Percentiles rank a stretch among this genome's conserved stretches.
phyloP scores from a whole-genome alignment of 2,888 invertebrate species.

The Ceraclea dissimilis region DNA sequence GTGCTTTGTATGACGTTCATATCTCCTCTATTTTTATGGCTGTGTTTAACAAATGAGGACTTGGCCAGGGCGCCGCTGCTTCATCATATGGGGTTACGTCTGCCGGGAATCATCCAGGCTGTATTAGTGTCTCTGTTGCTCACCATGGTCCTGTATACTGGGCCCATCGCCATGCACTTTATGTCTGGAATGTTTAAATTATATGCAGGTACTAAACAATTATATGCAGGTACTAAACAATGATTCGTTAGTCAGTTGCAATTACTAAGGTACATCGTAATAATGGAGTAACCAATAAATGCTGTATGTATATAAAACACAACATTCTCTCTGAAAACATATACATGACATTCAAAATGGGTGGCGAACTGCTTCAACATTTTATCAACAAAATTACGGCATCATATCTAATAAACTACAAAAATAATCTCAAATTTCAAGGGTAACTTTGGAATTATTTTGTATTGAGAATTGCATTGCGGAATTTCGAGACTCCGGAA shows the following conservation, averaged over 20 bases:
- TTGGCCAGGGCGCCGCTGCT: conserved; percentile 55
- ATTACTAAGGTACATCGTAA: neutral
- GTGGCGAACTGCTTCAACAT: no score
- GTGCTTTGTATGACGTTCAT: conserved; percentile 74
- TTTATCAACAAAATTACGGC: no score
- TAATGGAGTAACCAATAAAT: no score
- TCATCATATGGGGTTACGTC: conserved; percentile 68
- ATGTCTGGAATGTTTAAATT: conserved; percentile 60
- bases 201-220: conserved; percentile 55
- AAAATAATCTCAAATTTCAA: no score
- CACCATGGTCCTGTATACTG: conserved; percentile 73
- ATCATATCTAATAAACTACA: no score
- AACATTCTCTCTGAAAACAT: no score
- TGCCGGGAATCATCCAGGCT: conserved; percentile 66
- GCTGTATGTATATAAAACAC: no score
- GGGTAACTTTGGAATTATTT: no score
- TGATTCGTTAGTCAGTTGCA: neutral
- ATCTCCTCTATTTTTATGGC: conserved; percentile 70
- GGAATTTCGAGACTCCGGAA: no score
- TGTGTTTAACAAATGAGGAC: conserved; percentile 57
- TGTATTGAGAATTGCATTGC: no score
- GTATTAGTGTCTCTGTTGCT: conserved; percentile 65
- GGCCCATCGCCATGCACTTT: conserved; percentile 70
- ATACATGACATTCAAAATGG: no score
- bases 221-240: neutral